Evolutionary conservation across 1,140 invertebrate genomes (phyloP).

Genomic region (Phymorhynchus buccinoides): DNA sequence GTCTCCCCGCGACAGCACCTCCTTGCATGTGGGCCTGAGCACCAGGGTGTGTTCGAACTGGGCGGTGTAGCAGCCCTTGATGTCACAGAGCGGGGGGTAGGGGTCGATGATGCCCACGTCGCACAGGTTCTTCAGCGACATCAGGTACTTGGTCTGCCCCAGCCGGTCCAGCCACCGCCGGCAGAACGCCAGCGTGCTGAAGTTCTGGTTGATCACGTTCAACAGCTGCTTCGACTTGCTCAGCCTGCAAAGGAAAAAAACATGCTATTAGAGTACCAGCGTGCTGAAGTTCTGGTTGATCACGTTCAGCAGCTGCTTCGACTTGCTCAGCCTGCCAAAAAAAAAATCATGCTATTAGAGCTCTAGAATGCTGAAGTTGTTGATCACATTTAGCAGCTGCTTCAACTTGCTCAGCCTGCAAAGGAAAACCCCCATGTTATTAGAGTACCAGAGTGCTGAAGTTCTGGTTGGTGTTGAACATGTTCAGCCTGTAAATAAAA

Average conservation of each 20-base stretch:
- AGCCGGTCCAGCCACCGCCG: constrained; percentile 98
- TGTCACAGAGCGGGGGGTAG: constrained; percentile 98
- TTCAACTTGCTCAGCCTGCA: too few relatives aligned
- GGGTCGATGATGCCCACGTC: constrained; percentile 91
- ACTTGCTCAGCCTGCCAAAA: constrained; percentile 77
- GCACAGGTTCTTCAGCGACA: constrained; percentile 98
- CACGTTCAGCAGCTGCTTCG: constrained; percentile 92
- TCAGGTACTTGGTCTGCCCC: constrained; percentile 97
- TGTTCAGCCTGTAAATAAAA: constrained; percentile 78
- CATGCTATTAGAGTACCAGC: constrained; percentile 85
- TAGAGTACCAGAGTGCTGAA: not conserved
- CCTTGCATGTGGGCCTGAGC: constrained; percentile 97
- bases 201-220: constrained; percentile 97
- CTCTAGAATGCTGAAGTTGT: too few relatives aligned
- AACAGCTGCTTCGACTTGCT: constrained; percentile 91
- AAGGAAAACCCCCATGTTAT: too few relatives aligned
- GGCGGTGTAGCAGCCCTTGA: constrained; percentile 98
- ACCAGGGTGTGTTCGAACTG: constrained; percentile 99
- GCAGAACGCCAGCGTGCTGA: constrained; percentile 98
- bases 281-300: constrained; percentile 99
- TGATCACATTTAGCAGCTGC: too few relatives aligned
- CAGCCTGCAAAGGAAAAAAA: constrained; percentile 47
- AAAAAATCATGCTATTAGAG: not conserved
- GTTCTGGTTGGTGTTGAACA: constrained; percentile 96
- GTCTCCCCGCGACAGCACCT: constrained; percentile 94